Evolutionary conservation across 1,140 invertebrate genomes (phyloP).

Genomic region (Cotesia typhae): DNA sequence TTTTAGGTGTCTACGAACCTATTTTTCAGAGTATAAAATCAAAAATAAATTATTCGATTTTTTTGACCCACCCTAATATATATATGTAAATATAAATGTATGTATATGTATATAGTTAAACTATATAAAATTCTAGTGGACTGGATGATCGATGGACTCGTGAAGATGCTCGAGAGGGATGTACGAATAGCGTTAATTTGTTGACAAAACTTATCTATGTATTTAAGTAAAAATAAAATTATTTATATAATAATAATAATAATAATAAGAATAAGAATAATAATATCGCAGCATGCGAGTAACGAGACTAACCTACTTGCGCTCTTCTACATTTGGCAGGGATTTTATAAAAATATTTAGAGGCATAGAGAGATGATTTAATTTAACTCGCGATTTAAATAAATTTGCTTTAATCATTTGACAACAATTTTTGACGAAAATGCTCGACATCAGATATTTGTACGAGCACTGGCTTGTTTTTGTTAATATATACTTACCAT

Average conservation of each 20-base stretch:
- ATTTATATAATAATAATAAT: conserved; percentile 4
- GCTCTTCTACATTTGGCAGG: conserved; percentile 30
- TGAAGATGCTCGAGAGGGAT: conserved; percentile 19
- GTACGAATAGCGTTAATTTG: conserved; percentile 13
- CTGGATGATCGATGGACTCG: conserved; percentile 28
- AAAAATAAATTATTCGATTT: too few species aligned
- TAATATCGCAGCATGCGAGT: conserved; percentile 22
- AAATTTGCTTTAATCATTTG: not conserved
- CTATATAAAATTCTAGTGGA: conserved; percentile 22
- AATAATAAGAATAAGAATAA: not conserved
- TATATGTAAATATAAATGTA: not conserved
- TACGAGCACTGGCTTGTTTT: conserved; percentile 26
- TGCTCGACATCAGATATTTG: not conserved
- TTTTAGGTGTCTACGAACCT: too few species aligned
- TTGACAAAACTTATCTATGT: not conserved
- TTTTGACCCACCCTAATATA: too few species aligned
- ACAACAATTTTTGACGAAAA: conserved; percentile 6
- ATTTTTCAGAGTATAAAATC: too few species aligned
- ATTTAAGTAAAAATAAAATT: conserved; percentile 1
- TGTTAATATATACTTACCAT: conserved; percentile 82
- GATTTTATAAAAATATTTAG: conserved; percentile 15
- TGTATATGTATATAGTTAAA: not conserved
- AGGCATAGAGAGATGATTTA: conserved; percentile 17
- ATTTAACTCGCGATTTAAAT: conserved; percentile 12
- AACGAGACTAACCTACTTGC: conserved; percentile 33